phyloP scores from a whole-genome alignment of 2,888 invertebrate genomes.

The Atherix ibis region DNA sequence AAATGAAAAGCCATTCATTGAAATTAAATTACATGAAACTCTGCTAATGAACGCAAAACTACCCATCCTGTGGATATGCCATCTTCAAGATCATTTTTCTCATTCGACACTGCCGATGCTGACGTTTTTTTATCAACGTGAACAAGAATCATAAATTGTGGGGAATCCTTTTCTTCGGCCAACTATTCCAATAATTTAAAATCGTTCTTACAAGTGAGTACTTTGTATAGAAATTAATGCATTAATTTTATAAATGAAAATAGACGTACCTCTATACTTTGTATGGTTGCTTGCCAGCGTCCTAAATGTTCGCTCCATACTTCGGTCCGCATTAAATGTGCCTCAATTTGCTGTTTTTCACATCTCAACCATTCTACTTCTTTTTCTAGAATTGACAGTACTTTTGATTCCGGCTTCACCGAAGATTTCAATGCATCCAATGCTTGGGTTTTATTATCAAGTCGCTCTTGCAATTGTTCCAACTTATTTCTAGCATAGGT shows the following conservation, averaged over 20 bases:
- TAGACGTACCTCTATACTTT: constrained; percentile 70
- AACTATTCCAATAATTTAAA: too few species aligned
- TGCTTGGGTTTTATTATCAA: constrained; percentile 70
- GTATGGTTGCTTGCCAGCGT: constrained; percentile 71
- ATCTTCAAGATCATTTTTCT: constrained; percentile 31
- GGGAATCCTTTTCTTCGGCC: constrained; percentile 38
- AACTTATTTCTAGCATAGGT: constrained; percentile 68
- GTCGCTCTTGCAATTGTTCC: constrained; percentile 66
- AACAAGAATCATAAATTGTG: constrained; percentile 63
- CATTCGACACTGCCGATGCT: constrained; percentile 36
- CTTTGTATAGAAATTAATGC: too few species aligned
- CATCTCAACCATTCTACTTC: constrained; percentile 72
- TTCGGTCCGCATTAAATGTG: constrained; percentile 71
- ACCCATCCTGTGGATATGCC: constrained; percentile 52
- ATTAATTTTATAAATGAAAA: too few species aligned
- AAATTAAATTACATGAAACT: constrained; percentile 39
- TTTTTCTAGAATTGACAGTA: constrained; percentile 59
- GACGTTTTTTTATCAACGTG: constrained; percentile 47
- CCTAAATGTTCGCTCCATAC: constrained; percentile 83
- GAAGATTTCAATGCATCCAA: constrained; percentile 68
- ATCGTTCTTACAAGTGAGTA: constrained; percentile 19
- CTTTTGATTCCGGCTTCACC: constrained; percentile 67
- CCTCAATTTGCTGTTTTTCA: constrained; percentile 66
- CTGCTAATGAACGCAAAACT: constrained; percentile 43
- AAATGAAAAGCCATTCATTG: background rate